Conservation (phyloP, 1,140 invertebrate genomes). For the Rhynchophorus ferrugineus region DNA sequence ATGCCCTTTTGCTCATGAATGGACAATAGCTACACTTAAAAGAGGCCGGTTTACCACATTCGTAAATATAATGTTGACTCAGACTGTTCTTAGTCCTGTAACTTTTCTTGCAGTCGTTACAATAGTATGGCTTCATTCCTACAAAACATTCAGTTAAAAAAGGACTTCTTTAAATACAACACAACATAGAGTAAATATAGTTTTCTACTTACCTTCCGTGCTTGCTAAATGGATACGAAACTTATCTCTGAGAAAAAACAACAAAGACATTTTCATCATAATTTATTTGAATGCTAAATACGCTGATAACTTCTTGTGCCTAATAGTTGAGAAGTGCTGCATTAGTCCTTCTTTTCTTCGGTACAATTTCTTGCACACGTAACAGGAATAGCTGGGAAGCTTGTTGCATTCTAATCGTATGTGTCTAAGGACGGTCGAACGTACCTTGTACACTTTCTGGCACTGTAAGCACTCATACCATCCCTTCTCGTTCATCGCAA, state of each 20-base stretch:
- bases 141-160: too few species aligned
- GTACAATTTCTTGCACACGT: conserved; percentile 1
- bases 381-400: conserved; percentile 1
- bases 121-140: too few species aligned
- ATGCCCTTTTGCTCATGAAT: conserved; percentile 2
- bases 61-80: conserved; percentile 5
- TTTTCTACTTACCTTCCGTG: too few species aligned
- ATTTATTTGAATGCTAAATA: too few species aligned
- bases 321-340: neutral
- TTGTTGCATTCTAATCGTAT: conserved; percentile 8
- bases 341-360: conserved; percentile 8
- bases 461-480: conserved; percentile 8
- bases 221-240: too few species aligned
- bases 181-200: too few species aligned
- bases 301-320: too few species aligned
- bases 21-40: conserved; percentile 5
- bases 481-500: neutral
- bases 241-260: too few species aligned
- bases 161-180: too few species aligned
- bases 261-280: too few species aligned
- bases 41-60: conserved; percentile 5
- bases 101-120: conserved; percentile 1
- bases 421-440: conserved; percentile 4
- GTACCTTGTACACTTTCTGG: conserved; percentile 3
- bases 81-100: conserved; percentile 8